Evolutionary conservation across 2,888 invertebrate genomes (phyloP), one percentile per base, ranked within the genome.

Genomic region (Molanna angustata): DNA sequence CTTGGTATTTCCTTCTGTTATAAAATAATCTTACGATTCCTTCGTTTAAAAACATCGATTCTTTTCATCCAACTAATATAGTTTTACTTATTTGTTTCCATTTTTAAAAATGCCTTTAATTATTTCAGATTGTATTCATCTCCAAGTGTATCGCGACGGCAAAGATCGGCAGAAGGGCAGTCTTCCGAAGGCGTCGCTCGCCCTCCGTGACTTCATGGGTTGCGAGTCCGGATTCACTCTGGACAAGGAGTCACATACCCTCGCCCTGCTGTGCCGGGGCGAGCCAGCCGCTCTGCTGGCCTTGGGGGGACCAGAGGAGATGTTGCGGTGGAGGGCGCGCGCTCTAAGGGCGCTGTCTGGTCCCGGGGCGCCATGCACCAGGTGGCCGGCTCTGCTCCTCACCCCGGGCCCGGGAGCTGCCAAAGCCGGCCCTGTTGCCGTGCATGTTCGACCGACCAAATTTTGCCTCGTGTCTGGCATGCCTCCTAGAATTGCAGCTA

Each of bases 161-260:
- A 90, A 90, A 69, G 93, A 93, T 67, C 79, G 90, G 43, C 89
- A 88, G 75, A 88, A 89, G 70, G 89, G 90, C 71, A 89, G 89
- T 14, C 88, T 89, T 70, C 91, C 92, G 55, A 93, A 93, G 70
- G 88, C 91, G 0, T 91, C 90, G 11, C 80, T 94, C 42, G 89
- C 91, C 14, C 80, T 94, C 60, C 89, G 93, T 69, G 89, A 90
- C 67, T 93, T 88, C 74, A 82, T 92, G 48, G 93, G 91, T 39
- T 81, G 92, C 63, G 91, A 93, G 74, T 86, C 89, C 31, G 89
- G 91, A 51, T 92, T 94, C 73, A 90, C 90, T 1, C 74, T 92
- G 65, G 93, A 94, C 74, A 92, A 91, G 71, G 93, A 94, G 74
- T 88, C 89, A 42, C 88, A 93, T 68, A 93, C 93, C 3, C 80